Evolutionary conservation across 2,113 vertebrate species (phyloP).

Genomic region (Apteryx owenii): DNA sequence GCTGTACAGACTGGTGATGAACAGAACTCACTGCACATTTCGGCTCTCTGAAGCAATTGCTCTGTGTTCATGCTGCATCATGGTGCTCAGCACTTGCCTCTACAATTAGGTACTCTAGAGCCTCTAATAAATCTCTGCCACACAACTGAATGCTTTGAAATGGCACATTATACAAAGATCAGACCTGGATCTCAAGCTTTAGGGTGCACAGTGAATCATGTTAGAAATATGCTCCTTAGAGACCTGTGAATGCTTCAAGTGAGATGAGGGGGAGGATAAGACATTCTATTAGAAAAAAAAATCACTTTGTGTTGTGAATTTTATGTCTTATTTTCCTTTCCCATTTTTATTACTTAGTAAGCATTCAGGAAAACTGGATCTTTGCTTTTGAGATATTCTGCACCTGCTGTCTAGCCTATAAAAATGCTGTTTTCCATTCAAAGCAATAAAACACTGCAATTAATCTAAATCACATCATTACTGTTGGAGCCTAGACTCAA

Average conservation of each 20-base stretch:
- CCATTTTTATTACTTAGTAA: slow-evolving; percentile 59
- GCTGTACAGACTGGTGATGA: not conserved
- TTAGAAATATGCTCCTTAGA: slow-evolving; percentile 19
- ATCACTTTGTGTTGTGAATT: slow-evolving; percentile 30
- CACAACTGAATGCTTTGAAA: not conserved
- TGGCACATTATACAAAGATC: not conserved
- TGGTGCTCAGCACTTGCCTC: slow-evolving; percentile 14
- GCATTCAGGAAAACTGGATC: slow-evolving; percentile 60
- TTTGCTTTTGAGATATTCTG: slow-evolving; percentile 67
- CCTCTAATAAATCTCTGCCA: not conserved
- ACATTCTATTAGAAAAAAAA: not conserved
- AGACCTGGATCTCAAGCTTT: slow-evolving; percentile 44
- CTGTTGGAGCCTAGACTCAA: slow-evolving; percentile 37
- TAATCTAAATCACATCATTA: slow-evolving; percentile 72
- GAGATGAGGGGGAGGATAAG: not conserved
- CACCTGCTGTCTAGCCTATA: slow-evolving; percentile 70
- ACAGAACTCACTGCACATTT: not conserved
- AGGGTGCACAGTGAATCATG: not conserved
- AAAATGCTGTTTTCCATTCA: slow-evolving; percentile 74
- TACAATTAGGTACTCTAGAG: not conserved
- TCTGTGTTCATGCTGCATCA: slow-evolving; percentile 4
- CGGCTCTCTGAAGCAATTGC: slow-evolving; percentile 8
- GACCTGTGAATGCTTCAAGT: not conserved
- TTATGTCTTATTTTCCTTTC: slow-evolving; percentile 44
- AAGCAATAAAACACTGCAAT: slow-evolving; percentile 72